Evolutionary conservation across 2,113 vertebrate species (phyloP), one percentile per base, ranked within the genome.

Genomic region (Anthoscopus minutus): DNA sequence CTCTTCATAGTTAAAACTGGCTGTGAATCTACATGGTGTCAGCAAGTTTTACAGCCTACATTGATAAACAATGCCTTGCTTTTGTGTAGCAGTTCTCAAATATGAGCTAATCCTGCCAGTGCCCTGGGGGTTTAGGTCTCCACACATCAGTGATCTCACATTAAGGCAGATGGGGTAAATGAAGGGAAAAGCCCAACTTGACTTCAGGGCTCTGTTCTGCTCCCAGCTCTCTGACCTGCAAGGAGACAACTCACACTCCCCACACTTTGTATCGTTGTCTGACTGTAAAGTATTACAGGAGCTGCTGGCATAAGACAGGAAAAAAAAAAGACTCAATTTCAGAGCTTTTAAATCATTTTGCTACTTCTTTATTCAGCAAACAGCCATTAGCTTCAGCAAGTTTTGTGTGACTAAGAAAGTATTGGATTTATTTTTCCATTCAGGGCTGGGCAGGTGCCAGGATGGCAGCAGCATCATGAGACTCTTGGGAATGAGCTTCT

Each of bases 161-260:
- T 51, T 91, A 87, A 94, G 96, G 94, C 95, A 88, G 82, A 96
- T 83, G 91, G 86, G 85, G 38, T 91, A 90, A 81, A 87, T 90
- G 93, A 85, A 95, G 88, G 47, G 92, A 96, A 89, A 96, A 96
- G 64, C 88, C 88, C 79, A 88, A 3, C 79, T 85, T 81, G 88
- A 86, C 92, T 93, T 66, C 54, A 92, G 92, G 92, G 77, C 81
- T 92, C 3, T 0, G 57, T 84, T 92, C 80, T 92, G 76, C 86
- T 91, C 72, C 72, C 8, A 15, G 60, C 80, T 86, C 53, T 65
- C 82, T 93, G 92, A 83, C 88, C 90, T 88, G 47, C 44, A 4
- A 94, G 90, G 33, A 71, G 62, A 85, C 85, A 83, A 79, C 88
- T 95, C 84, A 78, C 44, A 18, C 58, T 80, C 37, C 40, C 67